A percentile compares a stretch with the other conserved stretches of the same genome.
Evolutionary conservation across 2,888 invertebrate species (phyloP).

Genomic region (Brachynemurus nebulosus): DNA sequence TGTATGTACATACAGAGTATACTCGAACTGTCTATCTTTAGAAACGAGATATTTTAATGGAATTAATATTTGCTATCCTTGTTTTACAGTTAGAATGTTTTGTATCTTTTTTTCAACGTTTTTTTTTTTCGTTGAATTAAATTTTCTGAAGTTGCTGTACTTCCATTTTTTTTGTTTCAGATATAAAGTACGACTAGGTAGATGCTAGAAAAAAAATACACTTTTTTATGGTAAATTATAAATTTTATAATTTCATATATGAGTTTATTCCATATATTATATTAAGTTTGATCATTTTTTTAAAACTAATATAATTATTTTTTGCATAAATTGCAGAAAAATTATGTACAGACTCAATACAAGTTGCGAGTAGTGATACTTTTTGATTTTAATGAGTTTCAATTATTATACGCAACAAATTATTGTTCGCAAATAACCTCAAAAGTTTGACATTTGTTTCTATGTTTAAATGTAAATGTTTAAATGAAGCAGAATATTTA

Average conservation of each 20-base stretch:
- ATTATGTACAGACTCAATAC: too few relatives aligned
- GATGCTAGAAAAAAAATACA: slow-evolving; percentile 2
- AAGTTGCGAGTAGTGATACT: too few relatives aligned
- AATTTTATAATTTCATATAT: not conserved
- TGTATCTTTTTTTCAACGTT: not conserved
- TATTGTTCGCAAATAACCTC: too few relatives aligned
- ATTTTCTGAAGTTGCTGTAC: slow-evolving; percentile 4
- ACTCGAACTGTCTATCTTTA: not conserved
- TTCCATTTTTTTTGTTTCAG: slow-evolving; percentile 4
- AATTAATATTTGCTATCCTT: slow-evolving; percentile 2
- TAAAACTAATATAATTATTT: too few relatives aligned
- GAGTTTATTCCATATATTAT: too few relatives aligned
- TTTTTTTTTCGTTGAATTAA: slow-evolving; percentile 4
- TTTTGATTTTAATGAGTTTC: too few relatives aligned
- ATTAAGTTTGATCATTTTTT: too few relatives aligned
- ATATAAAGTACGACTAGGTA: slow-evolving; percentile 5
- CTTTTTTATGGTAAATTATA: slow-evolving; percentile 1
- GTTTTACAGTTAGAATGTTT: not conserved
- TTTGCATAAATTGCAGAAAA: too few relatives aligned
- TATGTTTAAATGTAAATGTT: too few relatives aligned
- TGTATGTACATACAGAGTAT: not conserved
- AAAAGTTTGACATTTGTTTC: too few relatives aligned
- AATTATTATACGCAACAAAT: too few relatives aligned
- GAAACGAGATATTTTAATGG: slow-evolving; percentile 3
- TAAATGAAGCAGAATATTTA: too few relatives aligned